Evolutionary conservation across 2,888 invertebrate genomes (phyloP), one percentile per base, ranked within the genome.

Genomic region (Eristalis tenax): DNA sequence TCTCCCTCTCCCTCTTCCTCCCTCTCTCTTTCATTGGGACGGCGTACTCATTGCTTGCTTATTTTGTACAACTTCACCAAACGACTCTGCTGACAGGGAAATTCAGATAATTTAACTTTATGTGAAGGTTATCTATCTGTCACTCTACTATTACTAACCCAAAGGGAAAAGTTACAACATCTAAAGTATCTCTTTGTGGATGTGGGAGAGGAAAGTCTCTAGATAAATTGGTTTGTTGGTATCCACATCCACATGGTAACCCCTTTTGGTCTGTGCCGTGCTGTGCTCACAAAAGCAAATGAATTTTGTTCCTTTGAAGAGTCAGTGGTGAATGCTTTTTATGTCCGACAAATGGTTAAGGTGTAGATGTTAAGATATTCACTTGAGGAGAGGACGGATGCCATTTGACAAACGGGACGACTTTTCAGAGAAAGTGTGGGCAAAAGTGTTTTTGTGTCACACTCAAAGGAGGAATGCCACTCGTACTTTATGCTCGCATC

Each of bases 21-120:
- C n/a, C 15, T 50, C 3, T 15, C 18, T 64, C 56, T 38, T 40
- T 65, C n/a, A 28, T 57, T 59, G 43, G 40, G 15, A 23, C 35
- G 40, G 59, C 61, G 73, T 64, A 68, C 69, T 73, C 56, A 32
- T 32, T 32, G 32, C 66, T 65, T 68, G 79, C 40, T 73, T 79
- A 77, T 68, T n/a, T 81, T 74, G 57, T 50, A 75, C 50, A 50
- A 50, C 50, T 18, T 50, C 50, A 50, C 50, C 50, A 50, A 50
- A 4, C 50, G 50, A 73, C 63, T 32, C 32, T 32, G 32, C 32
- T 68, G 69, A 64, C 70, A 76, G 68, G 76, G 59, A 81, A 73
- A 76, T 85, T 85, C 81, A 64, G 81, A 86, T 74, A 78, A 86
- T 78, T 86, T 81, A 73, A 77, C 68, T 82, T 86, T 85, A 76